Conservation (phyloP, 1,140 invertebrate genomes). For the Bicyclus anynana region DNA sequence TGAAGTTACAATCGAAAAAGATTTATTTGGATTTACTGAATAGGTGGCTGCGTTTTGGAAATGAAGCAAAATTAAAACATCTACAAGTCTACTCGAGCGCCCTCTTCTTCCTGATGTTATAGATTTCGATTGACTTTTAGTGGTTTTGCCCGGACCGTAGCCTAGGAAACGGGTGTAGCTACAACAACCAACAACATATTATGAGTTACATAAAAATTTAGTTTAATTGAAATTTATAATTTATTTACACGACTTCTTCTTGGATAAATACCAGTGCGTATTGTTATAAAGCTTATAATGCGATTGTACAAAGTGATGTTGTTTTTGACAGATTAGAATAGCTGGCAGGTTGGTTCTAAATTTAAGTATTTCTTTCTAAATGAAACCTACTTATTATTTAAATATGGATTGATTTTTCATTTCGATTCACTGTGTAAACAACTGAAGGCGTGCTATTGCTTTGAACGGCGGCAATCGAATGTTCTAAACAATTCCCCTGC, state of each 20-base stretch:
- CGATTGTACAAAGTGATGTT: conserved; percentile 33
- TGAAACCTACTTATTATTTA: too few species aligned
- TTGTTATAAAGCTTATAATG: conserved; percentile 5
- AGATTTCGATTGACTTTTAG: conserved; percentile 13
- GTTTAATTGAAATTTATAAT: conserved; percentile 12
- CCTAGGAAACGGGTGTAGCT: conserved; percentile 75
- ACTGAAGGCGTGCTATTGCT: conserved; percentile 7
- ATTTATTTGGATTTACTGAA: too few species aligned
- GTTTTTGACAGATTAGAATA: conserved; percentile 66
- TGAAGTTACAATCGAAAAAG: too few species aligned
- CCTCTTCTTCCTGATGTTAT: conserved; percentile 23
- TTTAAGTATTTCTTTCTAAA: conserved; percentile 1
- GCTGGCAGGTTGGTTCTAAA: conserved; percentile 60
- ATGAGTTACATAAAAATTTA: conserved; percentile 59
- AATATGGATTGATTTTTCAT: too few species aligned
- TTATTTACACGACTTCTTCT: conserved; percentile 5
- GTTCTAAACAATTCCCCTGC: conserved; percentile 18
- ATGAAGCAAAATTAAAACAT: neutral
- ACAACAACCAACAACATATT: conserved; percentile 58
- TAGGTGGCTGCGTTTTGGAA: neutral
- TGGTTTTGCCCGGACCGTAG: conserved; percentile 46
- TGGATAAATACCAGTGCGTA: conserved; percentile 1
- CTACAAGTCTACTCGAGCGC: conserved; percentile 15
- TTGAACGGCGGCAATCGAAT: conserved; percentile 15
- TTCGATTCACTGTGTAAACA: too few species aligned